Base-by-base conservation (phyloP, 2,888 invertebrate genomes). In the Cyrtodaria siliqua region DNA sequence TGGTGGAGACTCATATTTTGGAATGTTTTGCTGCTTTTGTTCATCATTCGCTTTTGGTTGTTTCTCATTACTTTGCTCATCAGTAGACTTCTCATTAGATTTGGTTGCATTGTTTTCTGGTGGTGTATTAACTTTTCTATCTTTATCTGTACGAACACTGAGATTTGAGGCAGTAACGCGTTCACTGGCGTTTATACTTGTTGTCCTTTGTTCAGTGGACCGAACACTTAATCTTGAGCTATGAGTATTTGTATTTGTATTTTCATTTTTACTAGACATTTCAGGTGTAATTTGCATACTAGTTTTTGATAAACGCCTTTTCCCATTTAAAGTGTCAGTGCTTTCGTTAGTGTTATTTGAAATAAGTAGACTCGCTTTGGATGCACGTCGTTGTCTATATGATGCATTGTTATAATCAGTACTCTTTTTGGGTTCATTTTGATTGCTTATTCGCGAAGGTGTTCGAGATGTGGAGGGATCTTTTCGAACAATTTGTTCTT, bases 371-470 rank as follows among this genome's bases (percentile, higher is more conserved):
- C 52, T 52, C 4, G 52, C 20, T 52, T 52, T 52, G 23, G 52
- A 52, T 20, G 20, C 20, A 18, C 52, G 20, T 24, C 52, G 3
- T 24, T 52, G 52, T 33, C 4, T 8, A 33, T 12, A 8, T 33
- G 33, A n/a, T n/a, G n/a, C n/a, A n/a, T n/a, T 33, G 33, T 33
- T 33, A 33, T 33, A 8, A 33, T 33, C 33, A 33, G 33, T 33
- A 12, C 33, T 33, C 33, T 4, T 33, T 33, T 33, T 33, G 12
- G 12, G 33, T 56, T 27, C 4, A 9, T 33, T 56, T 56, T 69
- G 29, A 53, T 44, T 33, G 44, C 69, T 70, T 18, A 70, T 29
- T 42, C 69, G 55, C 4, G 69, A 75, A 2, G 69, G 75, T 23
- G 75, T 47, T 26, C 75, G 24, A 20, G 63, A 55, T 44, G 42